A percentile compares a stretch with the other conserved stretches of the same genome.
phyloP scores from a whole-genome alignment of 1,140 invertebrate genomes.

The Armadillidium nasatum region DNA sequence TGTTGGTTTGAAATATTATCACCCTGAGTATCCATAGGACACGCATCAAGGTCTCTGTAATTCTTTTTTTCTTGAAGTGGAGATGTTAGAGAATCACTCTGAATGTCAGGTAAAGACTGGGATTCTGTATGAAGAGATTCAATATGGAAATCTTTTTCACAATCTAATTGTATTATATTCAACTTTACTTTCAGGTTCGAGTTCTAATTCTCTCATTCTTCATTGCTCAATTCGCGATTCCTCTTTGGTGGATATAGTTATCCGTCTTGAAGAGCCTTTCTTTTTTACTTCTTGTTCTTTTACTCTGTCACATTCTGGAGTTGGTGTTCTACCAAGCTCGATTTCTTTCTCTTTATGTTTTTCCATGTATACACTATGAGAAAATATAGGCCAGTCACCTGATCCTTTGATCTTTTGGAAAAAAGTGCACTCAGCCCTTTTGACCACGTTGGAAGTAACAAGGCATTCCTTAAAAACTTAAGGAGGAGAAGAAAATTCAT shows the following conservation, averaged over 20 bases:
- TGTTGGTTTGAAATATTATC: background rate
- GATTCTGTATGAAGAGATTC: too few relatives aligned
- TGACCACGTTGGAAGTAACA: too few relatives aligned
- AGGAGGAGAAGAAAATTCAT: too few relatives aligned
- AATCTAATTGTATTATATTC: background rate
- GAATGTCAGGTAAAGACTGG: too few relatives aligned
- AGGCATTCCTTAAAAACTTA: too few relatives aligned
- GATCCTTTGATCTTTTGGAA: conserved; percentile 12
- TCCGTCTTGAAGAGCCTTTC: conserved; percentile 33
- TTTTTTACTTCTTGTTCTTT: conserved; percentile 32
- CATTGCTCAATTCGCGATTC: conserved; percentile 35
- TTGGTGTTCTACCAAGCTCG: conserved; percentile 29
- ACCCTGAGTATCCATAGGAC: background rate
- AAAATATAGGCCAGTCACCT: conserved; percentile 15
- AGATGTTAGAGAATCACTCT: too few relatives aligned
- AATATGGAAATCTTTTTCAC: too few relatives aligned
- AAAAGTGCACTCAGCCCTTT: conserved; percentile 33
- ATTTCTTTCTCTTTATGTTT: conserved; percentile 24
- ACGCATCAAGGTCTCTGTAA: background rate
- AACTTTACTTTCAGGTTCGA: background rate
- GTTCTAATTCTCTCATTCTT: background rate
- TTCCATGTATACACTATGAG: conserved; percentile 28
- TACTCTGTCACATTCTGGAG: conserved; percentile 34
- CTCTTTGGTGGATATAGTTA: conserved; percentile 36
- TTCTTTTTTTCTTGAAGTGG: too few relatives aligned